A percentile compares a stretch with the other conserved stretches of the same genome.
Conservation (phyloP, 1,140 invertebrate genomes). For the Drosophila nigrodunni region DNA sequence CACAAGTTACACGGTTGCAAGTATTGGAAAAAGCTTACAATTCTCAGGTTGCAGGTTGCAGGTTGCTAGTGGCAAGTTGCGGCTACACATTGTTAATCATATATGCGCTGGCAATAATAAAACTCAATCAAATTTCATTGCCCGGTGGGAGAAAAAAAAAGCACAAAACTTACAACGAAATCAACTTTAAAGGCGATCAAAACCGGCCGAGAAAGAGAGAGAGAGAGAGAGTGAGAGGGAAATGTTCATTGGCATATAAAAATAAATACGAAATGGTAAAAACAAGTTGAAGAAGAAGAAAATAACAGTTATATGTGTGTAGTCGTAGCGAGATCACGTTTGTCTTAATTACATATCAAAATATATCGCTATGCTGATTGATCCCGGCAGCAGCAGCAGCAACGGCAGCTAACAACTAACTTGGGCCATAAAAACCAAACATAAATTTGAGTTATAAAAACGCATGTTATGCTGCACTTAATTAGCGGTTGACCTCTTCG, state of each 20-base stretch:
- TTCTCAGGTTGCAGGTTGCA: constrained; percentile 8
- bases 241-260: constrained; percentile 35
- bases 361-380: constrained; percentile 76
- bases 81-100: constrained; percentile 58
- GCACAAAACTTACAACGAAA: constrained; percentile 35
- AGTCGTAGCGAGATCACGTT: constrained; percentile 52
- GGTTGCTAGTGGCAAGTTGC: background rate
- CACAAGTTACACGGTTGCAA: constrained; percentile 37
- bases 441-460: constrained; percentile 83
- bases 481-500: constrained; percentile 70
- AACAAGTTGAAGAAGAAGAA: background rate
- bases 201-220: background rate
- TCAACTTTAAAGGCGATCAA: constrained; percentile 51
- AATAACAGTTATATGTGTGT: constrained; percentile 37
- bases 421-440: constrained; percentile 69
- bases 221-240: background rate
- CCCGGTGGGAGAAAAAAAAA: constrained; percentile 16
- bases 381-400: constrained; percentile 32
- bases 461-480: constrained; percentile 80
- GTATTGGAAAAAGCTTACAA: constrained; percentile 21
- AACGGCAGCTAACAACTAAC: constrained; percentile 23
- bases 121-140: constrained; percentile 75
- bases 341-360: constrained; percentile 79
- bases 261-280: constrained; percentile 22
- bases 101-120: constrained; percentile 69